Evolutionary conservation across 2,797 vertebrate species (phyloP), one percentile per base, ranked within the genome.

Genomic region (Numenius phaeopus): DNA sequence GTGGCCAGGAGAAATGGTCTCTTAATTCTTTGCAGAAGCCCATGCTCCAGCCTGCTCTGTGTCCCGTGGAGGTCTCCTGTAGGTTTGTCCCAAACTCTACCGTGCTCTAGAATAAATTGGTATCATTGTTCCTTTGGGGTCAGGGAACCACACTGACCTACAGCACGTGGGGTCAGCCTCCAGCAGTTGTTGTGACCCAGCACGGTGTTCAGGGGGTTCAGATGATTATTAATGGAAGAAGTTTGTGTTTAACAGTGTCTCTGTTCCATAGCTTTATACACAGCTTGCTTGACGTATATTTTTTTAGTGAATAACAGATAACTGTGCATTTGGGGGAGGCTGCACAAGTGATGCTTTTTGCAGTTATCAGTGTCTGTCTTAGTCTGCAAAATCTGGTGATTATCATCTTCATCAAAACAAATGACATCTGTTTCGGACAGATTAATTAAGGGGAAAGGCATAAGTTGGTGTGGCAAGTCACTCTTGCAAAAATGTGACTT

Each of bases 371-470:
- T 52, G 37, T 87, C 83, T 90, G 4, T 76, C 86, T 58, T 17
- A 70, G 40, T 50, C 52, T 83, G 75, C 22, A 67, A 90, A 94
- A 82, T 72, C 70, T 83, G 71, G 19, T 83, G 49, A 66, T 95
- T 93, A 67, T 80, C 67, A n/a, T 75, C 71, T 54, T 95, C 69
- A 32, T 91, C 78, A 72, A 90, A 94, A 90, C 27, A 92, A 49
- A 69, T 76, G 37, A 82, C 58, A 91, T 77, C 50, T 91, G 85
- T 83, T 91, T 78, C 3, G 22, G 95, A 83, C 84, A 85, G 83
- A 94, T 90, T 93, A 93, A 95, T 87, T 89, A 69, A 81, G 22
- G 52, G 69, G 76, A 93, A 90, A 90, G 59, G 24, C 46, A 52
- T 50, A 85, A 79, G 23, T 72, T 94, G 59, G 59, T 55, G 42